Conservation (phyloP, 2,888 invertebrate genomes). For the Idaea dimidiata region DNA sequence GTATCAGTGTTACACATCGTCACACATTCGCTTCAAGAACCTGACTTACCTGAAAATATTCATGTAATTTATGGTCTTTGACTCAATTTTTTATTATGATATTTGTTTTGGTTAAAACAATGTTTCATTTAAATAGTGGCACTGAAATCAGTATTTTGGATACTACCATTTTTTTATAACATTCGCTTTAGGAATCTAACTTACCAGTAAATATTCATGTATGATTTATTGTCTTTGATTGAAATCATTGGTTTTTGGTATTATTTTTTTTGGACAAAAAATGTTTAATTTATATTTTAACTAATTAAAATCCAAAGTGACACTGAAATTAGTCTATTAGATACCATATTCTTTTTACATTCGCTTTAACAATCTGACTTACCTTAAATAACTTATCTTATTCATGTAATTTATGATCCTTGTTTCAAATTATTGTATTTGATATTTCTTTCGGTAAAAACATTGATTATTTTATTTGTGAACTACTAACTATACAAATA, state of each 20-base stretch:
- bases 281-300: no score
- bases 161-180: no score
- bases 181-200: no score
- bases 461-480: not conserved
- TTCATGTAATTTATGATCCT: not conserved
- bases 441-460: not conserved
- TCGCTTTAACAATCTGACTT: not conserved
- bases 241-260: no score
- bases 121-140: not conserved
- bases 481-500: not conserved
- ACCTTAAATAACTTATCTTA: not conserved
- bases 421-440: not conserved
- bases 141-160: no score
- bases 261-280: no score
- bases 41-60: not conserved
- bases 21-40: not conserved
- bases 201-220: no score
- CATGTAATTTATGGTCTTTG: not conserved
- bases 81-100: not conserved
- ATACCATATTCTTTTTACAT: no score
- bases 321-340: no score
- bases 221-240: no score
- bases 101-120: not conserved
- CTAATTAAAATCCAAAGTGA: no score
- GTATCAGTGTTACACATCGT: constrained; percentile 3